Evolutionary conservation across 2,888 invertebrate genomes (phyloP).

Genomic region (Oxystoma pomonae): DNA sequence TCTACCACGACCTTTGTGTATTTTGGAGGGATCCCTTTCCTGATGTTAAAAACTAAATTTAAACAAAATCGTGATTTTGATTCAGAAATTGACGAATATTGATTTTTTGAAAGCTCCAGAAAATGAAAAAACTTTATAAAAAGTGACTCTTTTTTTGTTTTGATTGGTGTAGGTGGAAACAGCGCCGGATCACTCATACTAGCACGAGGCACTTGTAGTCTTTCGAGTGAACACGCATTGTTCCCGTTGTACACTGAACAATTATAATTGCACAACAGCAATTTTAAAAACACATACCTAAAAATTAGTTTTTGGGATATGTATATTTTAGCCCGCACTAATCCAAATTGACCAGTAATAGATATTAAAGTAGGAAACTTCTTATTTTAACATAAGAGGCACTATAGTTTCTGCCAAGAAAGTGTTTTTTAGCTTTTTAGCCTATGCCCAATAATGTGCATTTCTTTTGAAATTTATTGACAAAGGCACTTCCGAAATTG

Average conservation of each 20-base stretch:
- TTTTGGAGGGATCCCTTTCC: too few species aligned
- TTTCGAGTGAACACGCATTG: constrained; percentile 35
- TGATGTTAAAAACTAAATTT: too few species aligned
- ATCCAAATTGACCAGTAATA: neutral
- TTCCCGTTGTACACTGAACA: constrained; percentile 46
- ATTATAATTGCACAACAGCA: constrained; percentile 47
- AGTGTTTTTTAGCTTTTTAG: neutral
- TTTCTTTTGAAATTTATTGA: neutral
- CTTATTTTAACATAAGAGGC: too few species aligned
- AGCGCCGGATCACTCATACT: constrained; percentile 44
- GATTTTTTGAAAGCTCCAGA: too few species aligned
- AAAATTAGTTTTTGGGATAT: constrained; percentile 37
- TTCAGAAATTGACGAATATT: too few species aligned
- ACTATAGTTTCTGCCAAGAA: neutral
- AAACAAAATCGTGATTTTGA: too few species aligned
- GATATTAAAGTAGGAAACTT: too few species aligned
- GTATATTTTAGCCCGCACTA: constrained; percentile 31
- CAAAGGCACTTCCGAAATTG: neutral
- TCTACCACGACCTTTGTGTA: too few species aligned
- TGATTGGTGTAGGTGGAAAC: too few species aligned
- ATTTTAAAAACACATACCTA: constrained; percentile 45
- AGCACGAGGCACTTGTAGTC: constrained; percentile 47
- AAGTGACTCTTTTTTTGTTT: too few species aligned
- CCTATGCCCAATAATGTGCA: neutral
- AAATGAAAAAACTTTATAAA: too few species aligned